phyloP scores from a whole-genome alignment of 2,113 vertebrate genomes.

The Menidia beryllina region DNA sequence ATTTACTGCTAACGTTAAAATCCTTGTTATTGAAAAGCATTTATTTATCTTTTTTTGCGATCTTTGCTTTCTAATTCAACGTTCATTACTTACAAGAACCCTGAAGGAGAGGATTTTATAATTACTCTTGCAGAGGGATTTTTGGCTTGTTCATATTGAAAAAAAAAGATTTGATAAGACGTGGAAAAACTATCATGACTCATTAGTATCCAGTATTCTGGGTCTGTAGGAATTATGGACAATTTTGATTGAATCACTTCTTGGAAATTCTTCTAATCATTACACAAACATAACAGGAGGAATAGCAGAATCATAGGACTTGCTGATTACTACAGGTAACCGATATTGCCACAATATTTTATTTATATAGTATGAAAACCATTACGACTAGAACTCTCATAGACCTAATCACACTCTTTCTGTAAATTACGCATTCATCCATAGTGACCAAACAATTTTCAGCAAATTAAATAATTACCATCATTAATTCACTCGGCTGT shows the following conservation, averaged over 20 bases:
- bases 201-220: too few relatives aligned
- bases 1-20: too few relatives aligned
- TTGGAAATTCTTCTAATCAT: background rate
- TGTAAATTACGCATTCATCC: background rate
- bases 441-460: background rate
- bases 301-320: background rate
- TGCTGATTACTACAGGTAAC: background rate
- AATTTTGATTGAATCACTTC: too few relatives aligned
- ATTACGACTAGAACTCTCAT: too few relatives aligned
- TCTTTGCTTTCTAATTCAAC: too few relatives aligned
- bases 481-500: slow-evolving; percentile 24
- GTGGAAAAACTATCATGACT: background rate
- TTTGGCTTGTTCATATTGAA: background rate
- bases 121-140: background rate
- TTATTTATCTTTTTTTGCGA: too few relatives aligned
- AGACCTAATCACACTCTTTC: background rate
- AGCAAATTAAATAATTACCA: background rate
- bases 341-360: background rate
- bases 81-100: too few relatives aligned
- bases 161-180: background rate
- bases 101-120: too few relatives aligned
- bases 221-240: too few relatives aligned
- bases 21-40: too few relatives aligned
- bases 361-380: background rate
- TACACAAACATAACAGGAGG: background rate